Base-by-base conservation (phyloP, 2,888 invertebrate species). In the Cremastobaeus sp. region DNA sequence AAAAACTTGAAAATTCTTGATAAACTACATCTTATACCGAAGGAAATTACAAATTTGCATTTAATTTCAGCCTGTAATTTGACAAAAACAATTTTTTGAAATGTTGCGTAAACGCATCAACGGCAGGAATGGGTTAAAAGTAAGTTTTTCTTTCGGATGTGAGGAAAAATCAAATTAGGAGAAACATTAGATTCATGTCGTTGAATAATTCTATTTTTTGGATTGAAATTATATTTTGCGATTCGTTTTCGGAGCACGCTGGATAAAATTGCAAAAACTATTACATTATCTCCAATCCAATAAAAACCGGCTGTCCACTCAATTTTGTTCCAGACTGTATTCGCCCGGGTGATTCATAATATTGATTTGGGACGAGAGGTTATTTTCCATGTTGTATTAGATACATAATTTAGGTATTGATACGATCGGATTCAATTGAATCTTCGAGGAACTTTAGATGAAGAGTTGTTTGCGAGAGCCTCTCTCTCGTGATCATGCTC, bases 341-440 rank as follows among this genome's bases (percentile, higher is more conserved):
- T 21, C 54, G 54, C 39, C 25, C 14, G 70, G 70, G 50, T 62
- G 52, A 64, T 64, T 64, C 71, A 64, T 71, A 71, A 70, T 71
- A 71, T 71, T 71, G 64, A 71, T 65, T 71, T 59, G 52, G 65
- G 35, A 59, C 48, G 41, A 68, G 32, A 69, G 64, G 68, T 62
- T 65, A 65, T 64, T 74, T 74, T 74, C 62, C 62, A 55, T 62
- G 68, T 68, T 48, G 60, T 68, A 73, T 68, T 57, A 66, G 68
- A 73, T 66, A 60, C 66, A 73, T 73, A 66, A 73, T 73, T 73
- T 62, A 74, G 62, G 62, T 74, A 64, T 50, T 50, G 57, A 60
- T 74, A 68, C 50, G 43, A 64, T 68, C 68, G 57, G 39, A 64
- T 68, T 74, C 73, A 62, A 74, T 74, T 68, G 73, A 74, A 68